Conservation (phyloP, 2,888 invertebrate genomes). For the Caenorhabditis sp. region DNA sequence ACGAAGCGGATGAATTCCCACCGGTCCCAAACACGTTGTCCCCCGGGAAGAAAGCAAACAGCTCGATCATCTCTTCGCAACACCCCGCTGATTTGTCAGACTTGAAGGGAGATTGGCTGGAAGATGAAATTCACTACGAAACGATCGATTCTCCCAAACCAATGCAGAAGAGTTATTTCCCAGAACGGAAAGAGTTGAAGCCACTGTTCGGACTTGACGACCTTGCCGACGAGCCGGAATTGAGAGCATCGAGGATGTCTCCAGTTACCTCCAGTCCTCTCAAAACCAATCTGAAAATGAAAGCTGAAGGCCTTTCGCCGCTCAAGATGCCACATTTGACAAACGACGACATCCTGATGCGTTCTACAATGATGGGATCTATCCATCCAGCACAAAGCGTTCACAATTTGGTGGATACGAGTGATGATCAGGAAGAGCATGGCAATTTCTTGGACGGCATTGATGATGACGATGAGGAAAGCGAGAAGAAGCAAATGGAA, state of each 20-base stretch:
- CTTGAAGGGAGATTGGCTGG: no score
- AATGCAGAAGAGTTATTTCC: background rate
- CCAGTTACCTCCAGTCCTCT: background rate
- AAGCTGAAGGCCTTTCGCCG: conserved; percentile 23
- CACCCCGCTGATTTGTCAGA: no score
- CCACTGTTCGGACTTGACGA: background rate
- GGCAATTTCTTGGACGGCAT: conserved; percentile 41
- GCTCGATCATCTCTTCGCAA: no score
- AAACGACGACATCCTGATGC: conserved; percentile 50
- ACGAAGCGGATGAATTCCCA: no score
- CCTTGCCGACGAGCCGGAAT: background rate
- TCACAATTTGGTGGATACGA: conserved; percentile 59
- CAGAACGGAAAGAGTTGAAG: background rate
- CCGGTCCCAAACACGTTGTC: no score
- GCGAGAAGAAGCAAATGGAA: conserved; percentile 23
- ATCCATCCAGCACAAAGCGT: conserved; percentile 59
- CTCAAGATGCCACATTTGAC: conserved; percentile 38
- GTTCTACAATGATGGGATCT: conserved; percentile 67
- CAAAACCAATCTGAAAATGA: background rate
- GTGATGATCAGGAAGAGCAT: conserved; percentile 42
- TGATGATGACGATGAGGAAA: conserved; percentile 48
- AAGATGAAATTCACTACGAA: no score
- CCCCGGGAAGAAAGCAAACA: no score
- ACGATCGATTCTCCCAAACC: no score
- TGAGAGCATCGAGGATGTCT: background rate